Evolutionary conservation across 1,140 invertebrate species (phyloP).

Genomic region (Heliconius himera): DNA sequence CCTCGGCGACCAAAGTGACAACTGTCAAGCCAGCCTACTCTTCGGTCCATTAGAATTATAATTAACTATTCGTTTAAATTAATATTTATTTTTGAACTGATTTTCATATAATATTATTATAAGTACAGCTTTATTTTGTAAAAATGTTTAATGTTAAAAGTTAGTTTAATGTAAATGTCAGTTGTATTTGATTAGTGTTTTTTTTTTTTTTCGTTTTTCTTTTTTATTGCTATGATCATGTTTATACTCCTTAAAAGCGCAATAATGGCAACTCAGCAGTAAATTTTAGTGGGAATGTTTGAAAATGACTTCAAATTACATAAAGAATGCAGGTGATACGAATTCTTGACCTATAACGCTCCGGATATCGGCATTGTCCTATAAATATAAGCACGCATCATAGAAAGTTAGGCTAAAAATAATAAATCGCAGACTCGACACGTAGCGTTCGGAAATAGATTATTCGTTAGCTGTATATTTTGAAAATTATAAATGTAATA

Average conservation of each 20-base stretch:
- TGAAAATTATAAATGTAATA: neutral
- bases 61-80: conserved; percentile 25
- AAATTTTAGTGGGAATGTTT: neutral
- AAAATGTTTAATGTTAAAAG: neutral
- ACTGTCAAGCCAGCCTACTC: conserved; percentile 88
- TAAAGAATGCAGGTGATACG: conserved; percentile 3
- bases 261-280: neutral
- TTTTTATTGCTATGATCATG: neutral
- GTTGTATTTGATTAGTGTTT: neutral
- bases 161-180: neutral
- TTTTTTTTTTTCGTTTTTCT: neutral
- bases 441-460: conserved; percentile 53
- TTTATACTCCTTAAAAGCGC: neutral
- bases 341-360: conserved; percentile 42
- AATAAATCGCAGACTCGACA: conserved; percentile 46
- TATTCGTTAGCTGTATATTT: conserved; percentile 22
- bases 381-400: conserved; percentile 51
- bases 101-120: conserved; percentile 13
- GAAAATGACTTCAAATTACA: neutral
- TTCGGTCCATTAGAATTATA: conserved; percentile 87
- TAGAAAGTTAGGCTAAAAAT: conserved; percentile 57
- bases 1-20: conserved; percentile 87
- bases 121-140: neutral
- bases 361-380: conserved; percentile 41
- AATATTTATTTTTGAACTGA: conserved; percentile 33